A percentile compares a stretch with the other conserved stretches of the same genome.
Conservation (phyloP, 92 coral and sea anemone species). For the Porites rus region DNA sequence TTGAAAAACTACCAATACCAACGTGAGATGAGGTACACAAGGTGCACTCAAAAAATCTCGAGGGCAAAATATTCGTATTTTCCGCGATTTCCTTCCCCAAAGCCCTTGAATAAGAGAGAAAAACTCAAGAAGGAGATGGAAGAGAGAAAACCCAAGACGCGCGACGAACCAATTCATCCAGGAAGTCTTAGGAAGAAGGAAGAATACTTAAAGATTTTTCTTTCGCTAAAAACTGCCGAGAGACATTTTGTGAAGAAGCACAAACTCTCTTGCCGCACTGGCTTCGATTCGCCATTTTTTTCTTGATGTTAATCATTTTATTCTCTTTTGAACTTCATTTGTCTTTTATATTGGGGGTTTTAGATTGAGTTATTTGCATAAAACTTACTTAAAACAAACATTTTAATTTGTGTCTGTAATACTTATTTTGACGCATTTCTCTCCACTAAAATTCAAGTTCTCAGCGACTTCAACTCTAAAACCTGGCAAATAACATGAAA, state of each 20-base stretch:
- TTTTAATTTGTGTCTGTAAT: too few species aligned
- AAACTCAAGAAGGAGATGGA: not conserved
- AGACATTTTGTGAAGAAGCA: conserved; percentile 30
- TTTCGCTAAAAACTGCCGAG: not conserved
- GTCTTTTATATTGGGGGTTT: too few species aligned
- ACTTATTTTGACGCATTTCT: too few species aligned
- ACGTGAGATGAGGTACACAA: not conserved
- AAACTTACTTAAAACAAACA: too few species aligned
- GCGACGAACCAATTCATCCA: not conserved
- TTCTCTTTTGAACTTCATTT: too few species aligned
- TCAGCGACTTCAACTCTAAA: not conserved
- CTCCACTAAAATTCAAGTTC: too few species aligned
- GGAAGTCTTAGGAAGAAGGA: conserved; percentile 11
- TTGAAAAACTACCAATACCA: conserved; percentile 7
- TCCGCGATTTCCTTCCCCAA: conserved; percentile 13
- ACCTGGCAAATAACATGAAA: too few species aligned
- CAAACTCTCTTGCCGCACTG: conserved; percentile 13
- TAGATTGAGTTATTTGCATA: too few species aligned
- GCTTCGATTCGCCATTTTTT: conserved; percentile 17
- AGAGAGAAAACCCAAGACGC: not conserved
- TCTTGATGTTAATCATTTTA: not conserved
- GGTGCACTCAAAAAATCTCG: conserved; percentile 10
- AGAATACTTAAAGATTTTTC: conserved; percentile 3
- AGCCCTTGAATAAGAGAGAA: conserved; percentile 9
- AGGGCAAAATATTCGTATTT: not conserved